These are phyloP conservation scores for Hyles euphorbiae DNA, from an alignment of 1,140 invertebrate species.

Conservation along the genomic window DNA sequence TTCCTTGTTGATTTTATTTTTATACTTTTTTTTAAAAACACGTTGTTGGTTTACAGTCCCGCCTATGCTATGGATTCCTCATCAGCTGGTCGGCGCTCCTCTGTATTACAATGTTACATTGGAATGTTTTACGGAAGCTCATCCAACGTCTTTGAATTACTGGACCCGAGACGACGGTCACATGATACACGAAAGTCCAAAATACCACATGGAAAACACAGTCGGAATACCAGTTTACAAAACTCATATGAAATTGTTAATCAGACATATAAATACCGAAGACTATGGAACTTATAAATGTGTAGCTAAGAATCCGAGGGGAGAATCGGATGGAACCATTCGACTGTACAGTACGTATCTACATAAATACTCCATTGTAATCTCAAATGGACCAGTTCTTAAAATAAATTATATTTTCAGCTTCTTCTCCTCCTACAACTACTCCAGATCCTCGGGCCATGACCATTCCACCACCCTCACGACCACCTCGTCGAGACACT, in stretches of 20 bases:
- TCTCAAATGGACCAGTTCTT: background rate
- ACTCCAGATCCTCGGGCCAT: slow-evolving; percentile 60
- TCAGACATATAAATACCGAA: slow-evolving; percentile 82
- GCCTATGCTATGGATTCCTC: slow-evolving; percentile 92
- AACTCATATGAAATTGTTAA: slow-evolving; percentile 88
- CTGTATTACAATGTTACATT: slow-evolving; percentile 87
- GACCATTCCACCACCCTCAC: slow-evolving; percentile 57
- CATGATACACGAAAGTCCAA: slow-evolving; percentile 91
- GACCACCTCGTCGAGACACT: slow-evolving; percentile 57
- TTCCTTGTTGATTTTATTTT: slow-evolving; percentile 9
- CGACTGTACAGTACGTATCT: slow-evolving; percentile 90
- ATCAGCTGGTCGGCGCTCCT: slow-evolving; percentile 90
- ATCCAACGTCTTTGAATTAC: slow-evolving; percentile 93
- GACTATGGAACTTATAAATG: slow-evolving; percentile 95
- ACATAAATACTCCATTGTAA: background rate
- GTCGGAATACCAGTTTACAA: slow-evolving; percentile 85
- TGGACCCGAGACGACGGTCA: slow-evolving; percentile 91
- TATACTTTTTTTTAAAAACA: background rate
- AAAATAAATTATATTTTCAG: slow-evolving; percentile 24
- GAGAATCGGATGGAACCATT: slow-evolving; percentile 94
- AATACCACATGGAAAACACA: slow-evolving; percentile 85
- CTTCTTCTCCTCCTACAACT: slow-evolving; percentile 64
- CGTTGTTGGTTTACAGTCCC: slow-evolving; percentile 82
- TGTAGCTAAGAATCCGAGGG: slow-evolving; percentile 93
- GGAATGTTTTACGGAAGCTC: slow-evolving; percentile 93